These are phyloP conservation scores for Salmo trutta DNA, from an alignment of 2,797 vertebrate genomes.

Conservation along the genomic window DNA sequence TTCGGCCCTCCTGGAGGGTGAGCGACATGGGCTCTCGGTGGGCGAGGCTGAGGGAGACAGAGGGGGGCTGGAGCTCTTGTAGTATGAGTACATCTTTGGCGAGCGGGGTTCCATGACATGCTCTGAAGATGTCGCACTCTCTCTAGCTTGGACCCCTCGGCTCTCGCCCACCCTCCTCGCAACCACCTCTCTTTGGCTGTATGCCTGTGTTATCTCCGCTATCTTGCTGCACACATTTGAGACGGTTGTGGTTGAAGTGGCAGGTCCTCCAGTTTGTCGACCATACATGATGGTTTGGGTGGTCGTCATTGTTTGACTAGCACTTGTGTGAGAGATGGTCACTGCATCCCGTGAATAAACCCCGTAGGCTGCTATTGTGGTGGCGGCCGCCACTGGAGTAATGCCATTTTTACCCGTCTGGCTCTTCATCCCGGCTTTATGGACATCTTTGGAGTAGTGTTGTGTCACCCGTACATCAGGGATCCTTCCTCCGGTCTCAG, in stretches of 20 bases:
- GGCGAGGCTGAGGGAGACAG: slow-evolving; percentile 87
- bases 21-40: slow-evolving; percentile 84
- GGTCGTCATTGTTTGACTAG: slow-evolving; percentile 71
- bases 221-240: slow-evolving; percentile 79
- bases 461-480: slow-evolving; percentile 95
- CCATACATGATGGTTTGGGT: slow-evolving; percentile 72
- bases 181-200: slow-evolving; percentile 79
- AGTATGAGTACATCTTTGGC: slow-evolving; percentile 83
- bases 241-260: slow-evolving; percentile 72
- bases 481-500: slow-evolving; percentile 81
- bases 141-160: slow-evolving; percentile 70
- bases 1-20: slow-evolving; percentile 80
- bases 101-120: slow-evolving; percentile 68
- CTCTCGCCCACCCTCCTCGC: slow-evolving; percentile 72
- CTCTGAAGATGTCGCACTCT: slow-evolving; percentile 74
- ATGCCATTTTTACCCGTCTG: slow-evolving; percentile 81
- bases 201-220: slow-evolving; percentile 85
- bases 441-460: slow-evolving; percentile 83
- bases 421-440: slow-evolving; percentile 66
- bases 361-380: slow-evolving; percentile 79
- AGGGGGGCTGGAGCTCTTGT: slow-evolving; percentile 87
- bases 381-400: slow-evolving; percentile 73
- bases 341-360: slow-evolving; percentile 79
- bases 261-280: slow-evolving; percentile 64
- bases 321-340: slow-evolving; percentile 73